Evolutionary conservation across 1,140 invertebrate genomes (phyloP).

Genomic region (Drosophila lacertosa): DNA sequence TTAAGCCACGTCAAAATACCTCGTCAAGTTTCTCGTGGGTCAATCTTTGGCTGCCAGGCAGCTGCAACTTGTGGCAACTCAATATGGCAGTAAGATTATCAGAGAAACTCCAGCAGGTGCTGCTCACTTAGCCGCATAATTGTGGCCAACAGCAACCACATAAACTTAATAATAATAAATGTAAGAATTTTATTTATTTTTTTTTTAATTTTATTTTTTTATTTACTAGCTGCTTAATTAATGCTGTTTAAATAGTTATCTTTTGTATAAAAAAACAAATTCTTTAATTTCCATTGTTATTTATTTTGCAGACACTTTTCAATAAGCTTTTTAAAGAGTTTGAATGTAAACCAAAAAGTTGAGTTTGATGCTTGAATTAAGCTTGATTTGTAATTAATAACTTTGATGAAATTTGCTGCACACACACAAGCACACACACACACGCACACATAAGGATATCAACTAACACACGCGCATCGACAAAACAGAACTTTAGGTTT

Average conservation of each 20-base stretch:
- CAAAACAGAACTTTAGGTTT: constrained; percentile 47
- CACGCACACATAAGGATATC: constrained; percentile 29
- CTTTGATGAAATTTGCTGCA: constrained; percentile 43
- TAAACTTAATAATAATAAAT: too few relatives aligned
- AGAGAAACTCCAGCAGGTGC: constrained; percentile 28
- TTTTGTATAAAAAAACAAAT: too few relatives aligned
- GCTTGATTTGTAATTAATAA: constrained; percentile 64
- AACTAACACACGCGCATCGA: constrained; percentile 30
- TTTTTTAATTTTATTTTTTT: too few relatives aligned
- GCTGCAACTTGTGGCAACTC: constrained; percentile 2
- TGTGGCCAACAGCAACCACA: constrained; percentile 31
- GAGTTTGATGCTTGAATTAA: constrained; percentile 14
- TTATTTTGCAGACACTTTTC: background rate
- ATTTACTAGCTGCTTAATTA: too few relatives aligned
- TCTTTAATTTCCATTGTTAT: too few relatives aligned
- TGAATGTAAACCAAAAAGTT: background rate
- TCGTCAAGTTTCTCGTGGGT: constrained; percentile 3
- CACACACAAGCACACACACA: constrained; percentile 17
- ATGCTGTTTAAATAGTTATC: too few relatives aligned
- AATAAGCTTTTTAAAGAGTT: background rate
- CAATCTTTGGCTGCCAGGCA: constrained; percentile 2
- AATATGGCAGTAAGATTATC: too few relatives aligned
- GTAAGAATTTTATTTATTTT: too few relatives aligned
- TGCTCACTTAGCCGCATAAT: constrained; percentile 38
- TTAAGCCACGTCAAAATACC: constrained; percentile 5